These are phyloP conservation scores for Haliaeetus vocifer DNA, from an alignment of 2,797 vertebrate genomes.

Conservation along the genomic window DNA sequence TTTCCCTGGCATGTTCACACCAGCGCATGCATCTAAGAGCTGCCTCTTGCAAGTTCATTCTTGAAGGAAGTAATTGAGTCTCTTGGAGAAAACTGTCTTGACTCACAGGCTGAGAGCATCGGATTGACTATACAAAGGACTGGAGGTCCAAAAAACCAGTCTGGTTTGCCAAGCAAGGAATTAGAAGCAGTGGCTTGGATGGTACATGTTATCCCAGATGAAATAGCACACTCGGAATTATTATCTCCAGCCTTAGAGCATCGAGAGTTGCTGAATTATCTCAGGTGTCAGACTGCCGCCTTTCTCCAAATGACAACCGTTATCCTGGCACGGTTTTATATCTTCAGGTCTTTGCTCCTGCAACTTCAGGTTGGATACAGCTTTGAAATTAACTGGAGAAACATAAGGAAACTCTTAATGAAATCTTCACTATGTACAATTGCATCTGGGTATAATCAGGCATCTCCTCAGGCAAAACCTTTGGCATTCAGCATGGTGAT, in stretches of 20 bases:
- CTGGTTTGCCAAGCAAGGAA: background rate
- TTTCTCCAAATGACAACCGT: background rate
- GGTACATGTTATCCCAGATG: background rate
- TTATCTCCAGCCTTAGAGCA: background rate
- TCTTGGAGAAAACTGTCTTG: background rate
- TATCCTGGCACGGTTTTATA: accelerated
- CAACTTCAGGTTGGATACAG: background rate
- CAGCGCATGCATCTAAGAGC: background rate
- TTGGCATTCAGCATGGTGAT: background rate
- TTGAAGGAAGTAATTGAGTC: background rate
- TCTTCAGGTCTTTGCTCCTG: background rate
- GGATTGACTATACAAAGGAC: background rate
- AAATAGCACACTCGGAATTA: background rate
- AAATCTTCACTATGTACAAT: background rate
- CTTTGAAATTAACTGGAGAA: background rate
- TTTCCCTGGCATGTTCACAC: background rate
- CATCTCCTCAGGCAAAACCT: background rate
- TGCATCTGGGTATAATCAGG: background rate
- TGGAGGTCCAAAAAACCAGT: background rate
- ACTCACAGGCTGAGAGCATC: background rate
- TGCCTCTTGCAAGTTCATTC: background rate
- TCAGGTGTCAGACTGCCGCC: background rate
- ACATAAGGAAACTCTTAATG: background rate
- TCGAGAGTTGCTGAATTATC: background rate
- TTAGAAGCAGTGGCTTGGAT: background rate